phyloP scores from a whole-genome alignment of 2,888 invertebrate genomes.

The Pherbina coryleti region DNA sequence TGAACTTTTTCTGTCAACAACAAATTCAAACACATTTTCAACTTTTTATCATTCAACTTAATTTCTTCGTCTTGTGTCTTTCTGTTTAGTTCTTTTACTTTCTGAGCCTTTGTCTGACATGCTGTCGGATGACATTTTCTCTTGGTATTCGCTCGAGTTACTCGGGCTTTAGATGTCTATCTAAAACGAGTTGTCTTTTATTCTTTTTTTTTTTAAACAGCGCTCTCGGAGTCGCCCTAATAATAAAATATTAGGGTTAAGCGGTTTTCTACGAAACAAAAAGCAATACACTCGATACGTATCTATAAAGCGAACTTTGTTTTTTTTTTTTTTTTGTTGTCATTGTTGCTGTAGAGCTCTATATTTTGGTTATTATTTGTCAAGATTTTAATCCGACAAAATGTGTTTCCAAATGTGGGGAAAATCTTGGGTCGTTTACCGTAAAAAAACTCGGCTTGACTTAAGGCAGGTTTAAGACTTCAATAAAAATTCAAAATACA shows the following conservation, averaged over 20 bases:
- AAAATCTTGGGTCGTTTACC: constrained; percentile 24
- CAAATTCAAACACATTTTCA: constrained; percentile 25
- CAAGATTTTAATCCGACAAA: constrained; percentile 42
- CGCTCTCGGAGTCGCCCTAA: constrained; percentile 23
- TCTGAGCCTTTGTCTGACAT: not conserved
- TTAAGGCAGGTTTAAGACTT: not conserved
- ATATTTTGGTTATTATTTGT: constrained; percentile 40
- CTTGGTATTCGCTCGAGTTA: not conserved
- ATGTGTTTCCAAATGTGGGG: constrained; percentile 34
- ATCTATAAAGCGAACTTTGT: not conserved
- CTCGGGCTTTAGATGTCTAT: constrained; percentile 23
- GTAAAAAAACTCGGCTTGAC: constrained; percentile 1
- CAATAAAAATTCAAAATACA: too few species aligned
- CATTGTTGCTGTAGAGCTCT: constrained; percentile 6
- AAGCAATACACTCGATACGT: constrained; percentile 28
- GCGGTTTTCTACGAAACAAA: constrained; percentile 37
- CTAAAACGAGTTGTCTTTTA: not conserved
- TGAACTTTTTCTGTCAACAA: constrained; percentile 20
- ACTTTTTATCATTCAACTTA: constrained; percentile 6
- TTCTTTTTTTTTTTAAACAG: not conserved
- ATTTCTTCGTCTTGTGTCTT: not conserved
- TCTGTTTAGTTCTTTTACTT: not conserved
- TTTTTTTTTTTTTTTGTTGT: not conserved
- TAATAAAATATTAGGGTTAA: constrained; percentile 40
- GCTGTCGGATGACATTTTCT: not conserved